phyloP scores from a whole-genome alignment of 2,888 invertebrate species.

The Protonemura montana region DNA sequence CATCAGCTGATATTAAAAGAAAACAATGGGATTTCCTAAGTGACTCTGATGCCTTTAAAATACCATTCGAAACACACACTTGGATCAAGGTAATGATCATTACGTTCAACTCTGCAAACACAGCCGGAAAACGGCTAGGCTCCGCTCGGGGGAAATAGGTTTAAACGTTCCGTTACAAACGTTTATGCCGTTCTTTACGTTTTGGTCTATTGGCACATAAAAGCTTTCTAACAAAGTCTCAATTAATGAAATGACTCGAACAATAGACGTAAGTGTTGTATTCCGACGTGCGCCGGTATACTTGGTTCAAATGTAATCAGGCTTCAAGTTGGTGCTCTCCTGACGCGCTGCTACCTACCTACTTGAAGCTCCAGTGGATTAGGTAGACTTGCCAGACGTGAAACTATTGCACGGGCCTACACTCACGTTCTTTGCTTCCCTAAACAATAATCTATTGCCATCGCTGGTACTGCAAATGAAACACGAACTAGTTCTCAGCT shows the following conservation, averaged over 20 bases:
- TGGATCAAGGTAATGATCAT: slow-evolving; percentile 12
- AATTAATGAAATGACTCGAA: slow-evolving; percentile 15
- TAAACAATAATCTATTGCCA: background rate
- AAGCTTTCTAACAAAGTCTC: slow-evolving; percentile 27
- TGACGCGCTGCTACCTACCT: background rate
- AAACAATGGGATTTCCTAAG: slow-evolving; percentile 12
- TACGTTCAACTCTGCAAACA: background rate
- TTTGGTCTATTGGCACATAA: slow-evolving; percentile 19
- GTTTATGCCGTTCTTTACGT: background rate
- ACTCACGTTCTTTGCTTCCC: background rate
- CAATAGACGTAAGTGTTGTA: background rate
- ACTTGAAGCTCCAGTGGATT: background rate
- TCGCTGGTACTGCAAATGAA: background rate
- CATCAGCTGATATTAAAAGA: slow-evolving; percentile 7
- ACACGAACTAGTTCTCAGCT: background rate
- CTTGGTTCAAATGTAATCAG: background rate
- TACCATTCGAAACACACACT: background rate
- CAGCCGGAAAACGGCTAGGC: background rate
- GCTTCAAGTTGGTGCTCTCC: background rate
- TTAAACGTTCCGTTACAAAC: slow-evolving; percentile 4
- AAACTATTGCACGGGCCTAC: background rate
- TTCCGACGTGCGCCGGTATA: background rate
- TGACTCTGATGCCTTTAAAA: background rate
- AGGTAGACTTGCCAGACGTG: background rate
- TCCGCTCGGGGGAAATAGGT: background rate